Evolutionary conservation across 2,888 invertebrate species (phyloP).

Genomic region (Alloplasta piceator): DNA sequence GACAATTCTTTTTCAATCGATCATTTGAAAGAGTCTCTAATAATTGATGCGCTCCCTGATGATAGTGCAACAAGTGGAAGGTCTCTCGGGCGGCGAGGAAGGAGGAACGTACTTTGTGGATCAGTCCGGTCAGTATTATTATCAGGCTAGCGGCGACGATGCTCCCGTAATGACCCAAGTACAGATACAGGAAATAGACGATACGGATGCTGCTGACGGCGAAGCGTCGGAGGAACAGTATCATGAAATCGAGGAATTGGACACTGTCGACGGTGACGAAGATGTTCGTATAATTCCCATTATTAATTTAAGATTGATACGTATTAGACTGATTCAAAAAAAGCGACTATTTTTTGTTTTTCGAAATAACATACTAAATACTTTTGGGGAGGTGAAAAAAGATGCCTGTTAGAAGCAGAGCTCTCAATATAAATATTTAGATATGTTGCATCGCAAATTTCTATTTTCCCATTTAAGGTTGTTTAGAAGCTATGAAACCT

Average conservation of each 20-base stretch:
- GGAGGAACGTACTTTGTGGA: conserved; percentile 92
- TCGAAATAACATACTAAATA: no score
- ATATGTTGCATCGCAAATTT: no score
- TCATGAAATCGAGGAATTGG: conserved; percentile 83
- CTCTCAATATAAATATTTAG: no score
- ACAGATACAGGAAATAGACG: conserved; percentile 83
- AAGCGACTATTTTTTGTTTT: no score
- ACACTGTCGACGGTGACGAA: conserved; percentile 84
- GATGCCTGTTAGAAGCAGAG: no score
- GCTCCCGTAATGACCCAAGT: conserved; percentile 88
- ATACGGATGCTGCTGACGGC: conserved; percentile 77
- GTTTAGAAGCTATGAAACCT: no score
- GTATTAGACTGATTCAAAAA: no score
- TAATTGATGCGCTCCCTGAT: not conserved
- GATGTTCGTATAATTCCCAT: conserved; percentile 76
- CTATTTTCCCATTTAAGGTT: no score
- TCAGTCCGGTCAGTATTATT: conserved; percentile 92
- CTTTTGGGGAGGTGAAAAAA: no score
- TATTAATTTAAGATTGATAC: conserved; percentile 21
- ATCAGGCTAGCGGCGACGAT: conserved; percentile 88
- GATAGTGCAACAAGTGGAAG: conserved; percentile 82
- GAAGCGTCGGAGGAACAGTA: conserved; percentile 82
- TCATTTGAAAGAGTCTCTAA: not conserved
- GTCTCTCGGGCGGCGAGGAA: conserved; percentile 84
- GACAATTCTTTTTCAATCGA: not conserved